A percentile compares a stretch with the other conserved stretches of the same genome.
These are phyloP conservation scores for Poeciliopsis turrubarensis DNA, from an alignment of 2,113 vertebrate species.

Conservation along the genomic window DNA sequence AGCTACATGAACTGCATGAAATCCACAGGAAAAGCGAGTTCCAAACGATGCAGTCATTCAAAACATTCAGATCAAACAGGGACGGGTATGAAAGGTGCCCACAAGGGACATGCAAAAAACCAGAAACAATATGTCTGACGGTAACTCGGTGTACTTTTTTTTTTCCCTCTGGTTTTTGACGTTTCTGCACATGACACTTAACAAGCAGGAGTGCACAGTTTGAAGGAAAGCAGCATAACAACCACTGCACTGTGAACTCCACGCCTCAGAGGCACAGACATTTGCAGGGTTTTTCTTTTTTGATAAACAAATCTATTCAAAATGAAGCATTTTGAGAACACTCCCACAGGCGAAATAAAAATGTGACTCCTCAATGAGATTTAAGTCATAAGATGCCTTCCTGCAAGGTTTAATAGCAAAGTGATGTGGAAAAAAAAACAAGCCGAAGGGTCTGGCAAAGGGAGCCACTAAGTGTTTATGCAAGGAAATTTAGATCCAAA, in stretches of 20 bases:
- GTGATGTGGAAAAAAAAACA: neutral
- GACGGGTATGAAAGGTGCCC: constrained; percentile 45
- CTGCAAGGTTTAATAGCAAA: constrained; percentile 28
- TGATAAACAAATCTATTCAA: constrained; percentile 58
- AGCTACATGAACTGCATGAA: constrained; percentile 74
- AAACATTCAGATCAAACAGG: constrained; percentile 37
- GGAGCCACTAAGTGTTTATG: constrained; percentile 12
- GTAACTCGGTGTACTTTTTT: neutral
- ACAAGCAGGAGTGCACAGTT: constrained; percentile 18
- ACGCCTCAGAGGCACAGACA: constrained; percentile 46
- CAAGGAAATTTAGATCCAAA: constrained; percentile 25
- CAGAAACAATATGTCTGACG: constrained; percentile 77
- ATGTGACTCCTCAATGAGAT: constrained; percentile 26
- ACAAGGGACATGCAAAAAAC: constrained; percentile 53
- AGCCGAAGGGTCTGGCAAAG: neutral
- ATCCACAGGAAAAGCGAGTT: constrained; percentile 36
- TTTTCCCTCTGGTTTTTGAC: neutral
- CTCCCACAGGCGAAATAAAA: constrained; percentile 26
- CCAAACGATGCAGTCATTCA: constrained; percentile 41
- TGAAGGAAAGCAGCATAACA: constrained; percentile 14
- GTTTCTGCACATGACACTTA: constrained; percentile 41
- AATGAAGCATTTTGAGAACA: constrained; percentile 35
- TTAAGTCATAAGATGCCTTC: constrained; percentile 51
- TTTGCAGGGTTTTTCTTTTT: constrained; percentile 1
- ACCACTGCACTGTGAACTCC: constrained; percentile 43